phyloP scores from a whole-genome alignment of 2,113 vertebrate genomes.

The Entomyzon cyanotis region DNA sequence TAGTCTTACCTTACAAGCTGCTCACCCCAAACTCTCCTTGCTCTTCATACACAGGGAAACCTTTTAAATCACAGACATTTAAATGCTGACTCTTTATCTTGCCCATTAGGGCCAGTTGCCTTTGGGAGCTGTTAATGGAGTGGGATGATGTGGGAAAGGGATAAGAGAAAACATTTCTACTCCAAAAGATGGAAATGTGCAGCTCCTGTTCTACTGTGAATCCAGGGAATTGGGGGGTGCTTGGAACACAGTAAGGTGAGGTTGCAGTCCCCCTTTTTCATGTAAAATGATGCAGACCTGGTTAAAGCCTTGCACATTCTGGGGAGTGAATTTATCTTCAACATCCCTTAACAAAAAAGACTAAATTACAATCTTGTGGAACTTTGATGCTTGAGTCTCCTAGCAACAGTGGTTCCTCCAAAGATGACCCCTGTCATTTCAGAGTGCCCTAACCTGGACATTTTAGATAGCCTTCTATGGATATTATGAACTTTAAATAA shows the following conservation, averaged over 20 bases:
- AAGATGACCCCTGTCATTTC: constrained; percentile 13
- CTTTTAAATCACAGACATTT: neutral
- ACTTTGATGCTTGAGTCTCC: neutral
- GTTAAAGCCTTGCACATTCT: neutral
- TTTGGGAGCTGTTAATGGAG: neutral
- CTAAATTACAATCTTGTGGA: neutral
- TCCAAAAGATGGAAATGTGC: neutral
- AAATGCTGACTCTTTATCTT: neutral
- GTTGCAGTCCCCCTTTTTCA: neutral
- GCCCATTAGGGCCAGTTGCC: neutral
- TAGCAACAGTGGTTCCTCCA: neutral
- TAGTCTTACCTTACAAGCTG: neutral
- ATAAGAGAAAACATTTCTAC: neutral
- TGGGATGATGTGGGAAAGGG: neutral
- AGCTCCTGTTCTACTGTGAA: neutral
- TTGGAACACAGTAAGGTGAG: neutral
- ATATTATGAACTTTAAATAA: constrained; percentile 4
- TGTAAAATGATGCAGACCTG: neutral
- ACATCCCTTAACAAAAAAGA: neutral
- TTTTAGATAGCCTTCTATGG: neutral
- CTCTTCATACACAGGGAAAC: neutral
- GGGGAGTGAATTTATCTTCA: neutral
- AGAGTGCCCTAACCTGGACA: neutral
- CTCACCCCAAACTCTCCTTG: neutral
- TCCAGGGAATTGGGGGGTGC: neutral